phyloP scores from a whole-genome alignment of 2,888 invertebrate genomes.

The Meloe dianella region DNA sequence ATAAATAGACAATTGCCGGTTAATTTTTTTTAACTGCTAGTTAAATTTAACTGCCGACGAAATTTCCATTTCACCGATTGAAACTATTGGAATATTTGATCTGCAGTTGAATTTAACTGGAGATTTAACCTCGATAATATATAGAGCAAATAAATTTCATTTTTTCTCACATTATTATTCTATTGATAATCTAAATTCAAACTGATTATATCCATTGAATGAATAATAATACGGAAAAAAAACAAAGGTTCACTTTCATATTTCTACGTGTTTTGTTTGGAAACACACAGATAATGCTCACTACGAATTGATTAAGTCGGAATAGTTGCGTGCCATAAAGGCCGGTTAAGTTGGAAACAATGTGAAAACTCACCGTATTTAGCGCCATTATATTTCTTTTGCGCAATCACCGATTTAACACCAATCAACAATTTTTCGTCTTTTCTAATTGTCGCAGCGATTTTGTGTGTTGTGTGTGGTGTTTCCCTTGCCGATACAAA shows the following conservation, averaged over 20 bases:
- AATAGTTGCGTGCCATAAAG: background rate
- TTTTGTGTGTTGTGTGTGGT: background rate
- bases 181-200: background rate
- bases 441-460: background rate
- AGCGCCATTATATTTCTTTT: slow-evolving; percentile 23
- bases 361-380: slow-evolving; percentile 18
- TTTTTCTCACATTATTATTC: no score
- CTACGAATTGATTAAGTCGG: background rate
- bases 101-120: no score
- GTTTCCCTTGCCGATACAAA: slow-evolving; percentile 32
- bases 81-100: no score
- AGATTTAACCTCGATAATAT: background rate
- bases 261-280: background rate
- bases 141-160: background rate
- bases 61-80: no score
- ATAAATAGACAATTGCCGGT: no score
- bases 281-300: background rate
- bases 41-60: no score
- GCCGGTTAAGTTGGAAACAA: no score
- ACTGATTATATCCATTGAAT: background rate
- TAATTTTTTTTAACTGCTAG: no score
- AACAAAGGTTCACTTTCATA: background rate
- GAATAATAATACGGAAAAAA: background rate
- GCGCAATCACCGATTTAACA: background rate
- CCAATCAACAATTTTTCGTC: background rate